phyloP scores from a whole-genome alignment of 2,113 vertebrate species.

The Aspiorhynchus laticeps region DNA sequence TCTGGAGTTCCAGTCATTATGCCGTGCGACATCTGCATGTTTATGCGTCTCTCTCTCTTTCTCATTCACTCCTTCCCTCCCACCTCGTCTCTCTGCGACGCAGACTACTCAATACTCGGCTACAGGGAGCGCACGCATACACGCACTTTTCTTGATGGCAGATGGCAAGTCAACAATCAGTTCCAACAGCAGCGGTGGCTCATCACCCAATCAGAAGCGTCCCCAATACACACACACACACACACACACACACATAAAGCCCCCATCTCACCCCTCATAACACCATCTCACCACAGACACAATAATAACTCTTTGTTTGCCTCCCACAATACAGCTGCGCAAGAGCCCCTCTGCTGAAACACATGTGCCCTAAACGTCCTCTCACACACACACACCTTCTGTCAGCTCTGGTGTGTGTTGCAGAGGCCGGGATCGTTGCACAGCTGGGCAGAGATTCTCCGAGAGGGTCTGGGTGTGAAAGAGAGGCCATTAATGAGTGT shows the following conservation, averaged over 20 bases:
- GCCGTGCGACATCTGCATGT: constrained; percentile 95
- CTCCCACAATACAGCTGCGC: constrained; percentile 89
- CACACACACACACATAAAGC: constrained; percentile 54
- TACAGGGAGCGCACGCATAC: constrained; percentile 32
- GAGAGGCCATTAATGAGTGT: constrained; percentile 14
- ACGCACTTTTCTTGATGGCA: constrained; percentile 85
- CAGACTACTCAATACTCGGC: constrained; percentile 36
- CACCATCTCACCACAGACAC: constrained; percentile 79
- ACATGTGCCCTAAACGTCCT: constrained; percentile 60
- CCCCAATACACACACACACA: constrained; percentile 61
- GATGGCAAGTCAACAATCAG: constrained; percentile 98
- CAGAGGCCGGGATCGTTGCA: constrained; percentile 41
- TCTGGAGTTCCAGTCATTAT: constrained; percentile 89
- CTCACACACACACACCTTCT: constrained; percentile 66
- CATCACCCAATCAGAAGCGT: constrained; percentile 67
- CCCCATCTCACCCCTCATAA: constrained; percentile 44
- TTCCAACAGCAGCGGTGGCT: constrained; percentile 79
- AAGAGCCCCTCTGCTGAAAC: constrained; percentile 82
- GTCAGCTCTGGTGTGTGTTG: constrained; percentile 47
- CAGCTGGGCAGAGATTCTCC: constrained; percentile 60
- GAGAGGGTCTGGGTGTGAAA: constrained; percentile 3
- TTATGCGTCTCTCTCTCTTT: constrained; percentile 73
- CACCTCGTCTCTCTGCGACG: constrained; percentile 11
- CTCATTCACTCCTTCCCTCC: constrained; percentile 82
- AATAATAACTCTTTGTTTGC: constrained; percentile 94